phyloP scores from a whole-genome alignment of 2,888 invertebrate species.

The Digitonthophagus gazella region DNA sequence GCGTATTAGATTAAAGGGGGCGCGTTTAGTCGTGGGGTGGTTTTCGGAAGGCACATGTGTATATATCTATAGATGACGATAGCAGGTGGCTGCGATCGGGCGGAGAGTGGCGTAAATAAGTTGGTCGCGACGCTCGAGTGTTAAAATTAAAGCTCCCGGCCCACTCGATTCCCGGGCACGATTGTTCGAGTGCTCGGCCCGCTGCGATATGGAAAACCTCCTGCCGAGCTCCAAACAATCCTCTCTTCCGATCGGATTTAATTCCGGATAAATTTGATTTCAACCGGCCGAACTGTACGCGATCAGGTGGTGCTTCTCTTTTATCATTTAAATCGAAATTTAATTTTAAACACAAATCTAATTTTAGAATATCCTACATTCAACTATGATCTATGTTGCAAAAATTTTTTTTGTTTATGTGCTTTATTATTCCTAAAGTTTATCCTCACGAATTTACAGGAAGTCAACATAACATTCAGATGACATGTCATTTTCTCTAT shows the following conservation, averaged over 20 bases:
- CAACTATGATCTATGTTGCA: too few species aligned
- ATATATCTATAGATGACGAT: not conserved
- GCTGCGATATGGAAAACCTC: not conserved
- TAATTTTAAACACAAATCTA: too few species aligned
- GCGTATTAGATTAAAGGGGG: not conserved
- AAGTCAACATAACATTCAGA: too few species aligned
- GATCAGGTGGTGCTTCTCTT: not conserved
- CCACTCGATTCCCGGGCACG: slow-evolving; percentile 17
- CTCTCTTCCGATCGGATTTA: not conserved
- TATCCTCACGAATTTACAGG: too few species aligned
- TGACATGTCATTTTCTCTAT: too few species aligned
- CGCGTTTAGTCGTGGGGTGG: too few species aligned
- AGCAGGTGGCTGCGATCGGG: not conserved
- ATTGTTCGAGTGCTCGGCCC: not conserved
- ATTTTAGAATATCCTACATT: too few species aligned
- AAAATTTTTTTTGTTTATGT: too few species aligned
- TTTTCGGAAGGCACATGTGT: not conserved
- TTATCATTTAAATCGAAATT: too few species aligned
- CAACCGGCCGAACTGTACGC: not conserved
- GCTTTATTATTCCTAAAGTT: too few species aligned
- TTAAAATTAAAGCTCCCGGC: slow-evolving; percentile 46
- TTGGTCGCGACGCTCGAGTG: slow-evolving; percentile 51
- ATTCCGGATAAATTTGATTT: not conserved
- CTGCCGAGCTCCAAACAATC: slow-evolving; percentile 1
- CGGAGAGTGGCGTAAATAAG: slow-evolving; percentile 1